These are phyloP conservation scores for Caenorhabditis zanzibari DNA, from an alignment of 2,888 invertebrate species.

Conservation along the genomic window DNA sequence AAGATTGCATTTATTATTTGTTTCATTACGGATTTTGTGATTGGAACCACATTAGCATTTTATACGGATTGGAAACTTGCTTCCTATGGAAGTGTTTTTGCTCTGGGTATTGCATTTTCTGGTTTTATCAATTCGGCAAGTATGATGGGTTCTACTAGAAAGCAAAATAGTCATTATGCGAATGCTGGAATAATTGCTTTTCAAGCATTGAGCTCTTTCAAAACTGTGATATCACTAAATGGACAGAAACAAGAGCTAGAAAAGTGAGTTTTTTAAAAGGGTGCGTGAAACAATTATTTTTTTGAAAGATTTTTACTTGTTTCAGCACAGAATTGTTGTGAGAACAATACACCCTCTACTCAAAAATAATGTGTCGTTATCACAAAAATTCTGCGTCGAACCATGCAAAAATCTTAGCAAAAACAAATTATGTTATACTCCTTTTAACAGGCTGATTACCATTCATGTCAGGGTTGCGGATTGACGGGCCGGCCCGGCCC, in stretches of 20 bases:
- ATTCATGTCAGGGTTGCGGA: too few relatives aligned
- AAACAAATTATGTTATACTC: too few relatives aligned
- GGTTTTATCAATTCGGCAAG: slow-evolving; percentile 75
- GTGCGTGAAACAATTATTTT: too few relatives aligned
- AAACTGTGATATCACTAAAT: slow-evolving; percentile 57
- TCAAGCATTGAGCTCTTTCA: slow-evolving; percentile 44
- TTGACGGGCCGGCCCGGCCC: too few relatives aligned
- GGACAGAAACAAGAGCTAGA: slow-evolving; percentile 55
- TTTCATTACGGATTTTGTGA: slow-evolving; percentile 61
- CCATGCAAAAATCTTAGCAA: too few relatives aligned
- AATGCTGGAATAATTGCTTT: slow-evolving; percentile 56
- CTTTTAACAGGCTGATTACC: too few relatives aligned
- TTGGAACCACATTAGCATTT: slow-evolving; percentile 72
- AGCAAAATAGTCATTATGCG: slow-evolving; percentile 43
- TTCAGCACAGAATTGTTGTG: too few relatives aligned
- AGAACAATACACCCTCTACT: too few relatives aligned
- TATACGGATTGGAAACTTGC: slow-evolving; percentile 78
- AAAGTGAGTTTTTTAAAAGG: not conserved
- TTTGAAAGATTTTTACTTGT: too few relatives aligned
- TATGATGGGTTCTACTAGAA: slow-evolving; percentile 43
- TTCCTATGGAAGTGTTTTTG: slow-evolving; percentile 81
- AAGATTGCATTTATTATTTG: slow-evolving; percentile 77
- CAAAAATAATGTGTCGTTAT: too few relatives aligned
- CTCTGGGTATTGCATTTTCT: slow-evolving; percentile 76
- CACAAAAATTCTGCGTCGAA: too few relatives aligned